Conservation (phyloP, 37 sponge, comb jelly and placozoan species). For the Beroe ovata region DNA sequence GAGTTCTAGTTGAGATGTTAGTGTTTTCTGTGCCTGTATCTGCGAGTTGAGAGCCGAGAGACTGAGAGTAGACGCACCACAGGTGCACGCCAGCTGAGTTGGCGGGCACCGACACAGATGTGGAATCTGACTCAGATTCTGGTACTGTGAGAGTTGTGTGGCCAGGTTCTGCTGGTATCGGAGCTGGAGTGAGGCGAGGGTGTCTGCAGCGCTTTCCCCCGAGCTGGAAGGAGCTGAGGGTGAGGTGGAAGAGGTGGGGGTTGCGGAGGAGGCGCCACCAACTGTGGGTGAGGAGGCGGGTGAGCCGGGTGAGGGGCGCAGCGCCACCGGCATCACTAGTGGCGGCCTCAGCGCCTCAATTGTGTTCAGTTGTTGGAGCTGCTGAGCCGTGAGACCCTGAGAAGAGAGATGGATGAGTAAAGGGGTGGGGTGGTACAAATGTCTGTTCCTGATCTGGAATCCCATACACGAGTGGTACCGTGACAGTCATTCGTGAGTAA, state of each 20-base stretch:
- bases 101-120: constrained; percentile 46
- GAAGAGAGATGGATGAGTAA: too few species aligned
- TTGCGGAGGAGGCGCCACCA: background rate
- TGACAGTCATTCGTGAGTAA: too few species aligned
- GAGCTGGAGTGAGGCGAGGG: constrained; percentile 35
- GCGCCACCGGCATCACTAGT: constrained; percentile 59
- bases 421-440: too few species aligned
- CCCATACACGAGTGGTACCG: too few species aligned
- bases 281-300: constrained; percentile 2
- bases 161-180: constrained; percentile 61
- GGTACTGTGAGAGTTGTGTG: constrained; percentile 41
- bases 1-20: constrained; percentile 39
- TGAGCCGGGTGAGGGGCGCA: constrained; percentile 50
- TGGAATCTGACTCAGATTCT: background rate
- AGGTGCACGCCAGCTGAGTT: constrained; percentile 26
- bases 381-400: constrained; percentile 55
- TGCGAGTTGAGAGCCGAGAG: constrained; percentile 8
- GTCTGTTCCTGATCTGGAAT: too few species aligned
- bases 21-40: constrained; percentile 51
- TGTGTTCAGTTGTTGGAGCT: constrained; percentile 46
- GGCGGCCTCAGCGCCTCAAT: constrained; percentile 23
- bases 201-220: background rate
- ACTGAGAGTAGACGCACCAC: constrained; percentile 12
- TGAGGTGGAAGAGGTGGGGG: background rate
- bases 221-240: background rate